Conservation (phyloP, 2,797 vertebrate genomes). For the Mormyrus hasselquistii region DNA sequence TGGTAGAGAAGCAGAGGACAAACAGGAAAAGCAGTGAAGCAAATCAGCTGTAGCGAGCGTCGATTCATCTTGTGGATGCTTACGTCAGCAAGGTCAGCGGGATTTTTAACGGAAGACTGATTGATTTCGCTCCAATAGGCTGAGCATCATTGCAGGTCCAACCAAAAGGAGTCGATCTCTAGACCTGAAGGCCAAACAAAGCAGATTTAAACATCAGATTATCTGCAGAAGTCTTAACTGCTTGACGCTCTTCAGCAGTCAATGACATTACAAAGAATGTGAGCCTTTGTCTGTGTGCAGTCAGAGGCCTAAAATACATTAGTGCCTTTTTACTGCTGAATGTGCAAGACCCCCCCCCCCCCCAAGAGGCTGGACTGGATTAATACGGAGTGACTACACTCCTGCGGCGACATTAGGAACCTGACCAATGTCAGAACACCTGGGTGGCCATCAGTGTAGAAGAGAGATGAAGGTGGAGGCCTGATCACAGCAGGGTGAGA, state of each 20-base stretch:
- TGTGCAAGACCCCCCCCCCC: background rate
- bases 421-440: background rate
- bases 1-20: constrained; percentile 33
- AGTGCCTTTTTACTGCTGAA: background rate
- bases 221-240: background rate
- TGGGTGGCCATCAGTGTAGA: background rate
- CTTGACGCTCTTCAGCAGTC: background rate
- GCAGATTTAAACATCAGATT: background rate
- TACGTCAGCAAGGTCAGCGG: background rate
- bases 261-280: background rate
- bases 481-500: background rate
- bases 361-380: background rate
- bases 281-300: background rate
- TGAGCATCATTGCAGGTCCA: background rate
- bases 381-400: background rate
- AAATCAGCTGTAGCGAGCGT: constrained; percentile 51
- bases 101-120: background rate
- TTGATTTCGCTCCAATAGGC: background rate
- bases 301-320: background rate
- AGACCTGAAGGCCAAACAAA: background rate
- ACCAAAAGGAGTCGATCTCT: background rate
- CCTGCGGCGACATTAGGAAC: background rate
- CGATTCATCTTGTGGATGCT: background rate
- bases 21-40: constrained; percentile 67
- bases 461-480: background rate